phyloP scores from a whole-genome alignment of 2,113 vertebrate genomes.

The Lichenostomus cassidix region DNA sequence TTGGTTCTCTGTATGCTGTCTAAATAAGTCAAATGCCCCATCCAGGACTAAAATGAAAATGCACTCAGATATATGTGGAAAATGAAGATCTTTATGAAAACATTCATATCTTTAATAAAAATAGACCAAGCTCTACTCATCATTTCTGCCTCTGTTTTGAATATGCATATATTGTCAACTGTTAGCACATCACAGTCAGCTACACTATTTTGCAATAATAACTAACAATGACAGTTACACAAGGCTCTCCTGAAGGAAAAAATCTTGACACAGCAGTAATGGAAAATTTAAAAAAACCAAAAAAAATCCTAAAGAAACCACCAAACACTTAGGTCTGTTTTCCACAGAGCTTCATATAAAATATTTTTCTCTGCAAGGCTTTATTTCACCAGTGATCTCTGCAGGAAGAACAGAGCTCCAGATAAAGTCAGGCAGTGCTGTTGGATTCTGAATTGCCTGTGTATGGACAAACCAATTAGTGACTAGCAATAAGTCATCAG shows the following conservation, averaged over 20 bases:
- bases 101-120: not conserved
- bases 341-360: not conserved
- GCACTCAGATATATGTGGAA: not conserved
- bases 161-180: not conserved
- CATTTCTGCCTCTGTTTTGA: not conserved
- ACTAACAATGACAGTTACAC: not conserved
- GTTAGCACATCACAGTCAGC: not conserved
- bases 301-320: not conserved
- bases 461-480: conserved; percentile 47
- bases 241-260: conserved; percentile 8
- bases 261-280: not conserved
- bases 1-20: not conserved
- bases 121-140: not conserved
- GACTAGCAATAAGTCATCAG: conserved; percentile 44
- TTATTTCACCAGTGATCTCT: conserved; percentile 6
- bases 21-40: not conserved
- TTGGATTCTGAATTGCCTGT: conserved; percentile 30
- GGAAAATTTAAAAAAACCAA: not conserved
- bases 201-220: not conserved
- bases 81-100: not conserved
- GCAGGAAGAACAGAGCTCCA: conserved; percentile 19
- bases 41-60: not conserved
- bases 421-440: not conserved
- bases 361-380: not conserved
- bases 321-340: not conserved